phyloP scores from a whole-genome alignment of 2,113 vertebrate genomes.

The Ancistrus triradiatus region DNA sequence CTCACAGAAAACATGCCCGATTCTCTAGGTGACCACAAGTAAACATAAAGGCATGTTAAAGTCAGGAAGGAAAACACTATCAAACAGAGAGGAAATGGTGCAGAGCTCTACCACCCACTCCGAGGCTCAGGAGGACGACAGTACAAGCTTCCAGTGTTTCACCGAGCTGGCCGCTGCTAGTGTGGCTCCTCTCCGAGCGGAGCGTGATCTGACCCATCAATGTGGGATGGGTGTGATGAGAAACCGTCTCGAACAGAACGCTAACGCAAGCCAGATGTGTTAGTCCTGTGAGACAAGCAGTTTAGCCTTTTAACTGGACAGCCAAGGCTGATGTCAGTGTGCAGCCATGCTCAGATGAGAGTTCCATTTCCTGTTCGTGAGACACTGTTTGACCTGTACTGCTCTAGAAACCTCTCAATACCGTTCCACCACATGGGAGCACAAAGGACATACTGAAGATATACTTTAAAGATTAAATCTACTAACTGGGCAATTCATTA shows the following conservation, averaged over 20 bases:
- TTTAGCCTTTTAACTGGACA: constrained; percentile 49
- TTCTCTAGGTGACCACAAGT: constrained; percentile 61
- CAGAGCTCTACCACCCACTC: constrained; percentile 43
- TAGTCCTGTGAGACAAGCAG: constrained; percentile 30
- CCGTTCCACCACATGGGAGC: no score
- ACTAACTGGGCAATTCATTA: no score
- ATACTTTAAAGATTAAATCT: no score
- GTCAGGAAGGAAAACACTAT: constrained; percentile 41
- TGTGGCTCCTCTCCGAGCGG: constrained; percentile 44
- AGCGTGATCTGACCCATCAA: constrained; percentile 37
- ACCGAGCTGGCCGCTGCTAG: constrained; percentile 40
- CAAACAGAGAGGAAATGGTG: constrained; percentile 39
- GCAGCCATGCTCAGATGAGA: constrained; percentile 41
- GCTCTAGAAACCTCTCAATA: no score
- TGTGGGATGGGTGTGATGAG: constrained; percentile 38
- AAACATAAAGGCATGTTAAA: constrained; percentile 61
- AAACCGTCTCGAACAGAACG: constrained; percentile 28
- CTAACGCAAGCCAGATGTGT: constrained; percentile 62
- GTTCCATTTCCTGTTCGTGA: constrained; percentile 7
- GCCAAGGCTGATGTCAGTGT: constrained; percentile 48
- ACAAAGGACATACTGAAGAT: no score
- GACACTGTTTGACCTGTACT: no score
- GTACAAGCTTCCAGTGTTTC: constrained; percentile 42
- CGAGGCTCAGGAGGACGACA: constrained; percentile 38
- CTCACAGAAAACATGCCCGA: constrained; percentile 71